Base-by-base conservation (phyloP, 2,888 invertebrate genomes). In the Augiades crinisus region DNA sequence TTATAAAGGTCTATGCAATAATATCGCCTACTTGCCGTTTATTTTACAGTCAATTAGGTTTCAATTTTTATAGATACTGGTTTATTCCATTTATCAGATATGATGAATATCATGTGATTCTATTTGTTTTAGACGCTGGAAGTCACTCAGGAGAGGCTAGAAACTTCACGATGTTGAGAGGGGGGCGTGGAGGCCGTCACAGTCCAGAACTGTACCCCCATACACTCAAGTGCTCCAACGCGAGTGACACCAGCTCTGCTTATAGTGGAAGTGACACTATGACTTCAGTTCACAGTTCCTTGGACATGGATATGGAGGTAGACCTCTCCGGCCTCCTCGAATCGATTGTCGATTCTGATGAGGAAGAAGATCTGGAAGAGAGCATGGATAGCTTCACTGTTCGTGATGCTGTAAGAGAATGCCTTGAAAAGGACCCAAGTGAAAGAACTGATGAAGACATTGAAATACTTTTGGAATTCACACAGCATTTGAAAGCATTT, bases 231-330 rank as follows among this genome's bases (percentile, higher is more conserved):
- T 90, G 90, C 72, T 90, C 90, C 64, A 90, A 94, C 80, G 96
- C 96, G 41, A 97, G 97, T 74, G 98, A 98, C 81, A 98, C 98
- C 16, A 98, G 97, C 78, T 98, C 98, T 62, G 98, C 98, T 52
- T 98, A 98, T 86, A 97, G 97, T 72, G 98, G 98, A 59, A 97
- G 97, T 62, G 98, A 98, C 91, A 97, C 97, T 60, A 97, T 98
- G 97, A 96, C 97, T 66, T 96, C 96, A 53, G 95, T 95, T 53
- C 97, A 97, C 78, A 95, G 95, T 71, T 96, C 96, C 58, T 81
- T 94, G 54, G 94, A 95, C 70, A 91, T 93, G 78, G 94, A 94
- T 61, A 92, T 92, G 70, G 97, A 97, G 81, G 95, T 96, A 46
- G 98, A 98, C 81, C 92, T 98, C 54, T 96, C 96, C 34, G 99